These are phyloP conservation scores for Deilephila elpenor DNA, from an alignment of 2,888 invertebrate species.

Conservation along the genomic window DNA sequence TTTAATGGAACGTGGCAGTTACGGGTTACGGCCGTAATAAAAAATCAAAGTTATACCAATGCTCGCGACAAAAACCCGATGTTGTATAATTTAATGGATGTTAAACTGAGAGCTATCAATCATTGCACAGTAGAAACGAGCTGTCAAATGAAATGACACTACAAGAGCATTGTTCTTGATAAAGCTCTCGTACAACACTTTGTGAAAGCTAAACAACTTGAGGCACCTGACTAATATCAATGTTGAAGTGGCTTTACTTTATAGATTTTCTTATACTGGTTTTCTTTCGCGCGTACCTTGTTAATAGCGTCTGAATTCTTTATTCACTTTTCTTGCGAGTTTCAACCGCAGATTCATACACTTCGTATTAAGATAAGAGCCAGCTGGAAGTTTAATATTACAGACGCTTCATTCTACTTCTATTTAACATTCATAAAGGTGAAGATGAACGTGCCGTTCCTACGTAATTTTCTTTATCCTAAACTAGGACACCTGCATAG, in stretches of 20 bases:
- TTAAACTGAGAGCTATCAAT: conserved; percentile 57
- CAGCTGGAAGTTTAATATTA: conserved; percentile 17
- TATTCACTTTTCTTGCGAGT: conserved; percentile 1
- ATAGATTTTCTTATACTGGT: not conserved
- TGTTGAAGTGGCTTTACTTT: conserved; percentile 3
- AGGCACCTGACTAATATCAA: not conserved
- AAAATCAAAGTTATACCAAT: conserved; percentile 30
- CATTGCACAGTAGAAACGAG: conserved; percentile 57
- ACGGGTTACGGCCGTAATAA: conserved; percentile 25
- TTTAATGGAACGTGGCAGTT: conserved; percentile 22
- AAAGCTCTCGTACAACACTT: conserved; percentile 33
- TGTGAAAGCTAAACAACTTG: not conserved
- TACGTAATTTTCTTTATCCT: conserved; percentile 31
- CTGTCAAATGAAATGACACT: conserved; percentile 48
- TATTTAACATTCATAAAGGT: conserved; percentile 19
- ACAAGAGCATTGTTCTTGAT: conserved; percentile 39
- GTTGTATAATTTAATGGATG: conserved; percentile 45
- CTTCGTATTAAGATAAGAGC: not conserved
- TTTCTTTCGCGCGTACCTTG: not conserved
- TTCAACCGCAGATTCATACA: not conserved
- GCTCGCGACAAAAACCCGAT: conserved; percentile 27
- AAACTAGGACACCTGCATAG: conserved; percentile 13
- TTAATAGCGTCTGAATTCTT: not conserved
- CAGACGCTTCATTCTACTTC: not conserved
- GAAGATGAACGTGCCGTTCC: conserved; percentile 29